Evolutionary conservation across 1,140 invertebrate species (phyloP).

Genomic region (Delia radicum): DNA sequence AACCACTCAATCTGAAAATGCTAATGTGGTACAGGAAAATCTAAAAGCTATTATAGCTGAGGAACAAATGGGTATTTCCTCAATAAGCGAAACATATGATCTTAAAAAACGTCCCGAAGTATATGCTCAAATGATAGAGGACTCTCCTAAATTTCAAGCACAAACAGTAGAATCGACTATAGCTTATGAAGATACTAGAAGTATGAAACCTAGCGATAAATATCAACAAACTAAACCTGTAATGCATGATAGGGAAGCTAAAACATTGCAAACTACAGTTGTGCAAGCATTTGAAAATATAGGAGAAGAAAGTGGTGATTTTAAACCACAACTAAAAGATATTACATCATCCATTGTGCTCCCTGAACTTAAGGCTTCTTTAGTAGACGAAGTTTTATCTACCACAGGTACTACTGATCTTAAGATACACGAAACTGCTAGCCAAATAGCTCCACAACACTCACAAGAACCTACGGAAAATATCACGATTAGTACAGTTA

Average conservation of each 20-base stretch:
- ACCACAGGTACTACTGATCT: background rate
- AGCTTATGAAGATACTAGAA: background rate
- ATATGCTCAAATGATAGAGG: slow-evolving; percentile 30
- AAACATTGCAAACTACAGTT: slow-evolving; percentile 24
- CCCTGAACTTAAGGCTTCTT: slow-evolving; percentile 9
- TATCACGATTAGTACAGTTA: background rate
- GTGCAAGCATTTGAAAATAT: slow-evolving; percentile 42
- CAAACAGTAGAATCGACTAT: background rate
- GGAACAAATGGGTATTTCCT: slow-evolving; percentile 36
- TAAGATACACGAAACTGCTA: background rate
- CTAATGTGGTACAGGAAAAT: slow-evolving; percentile 29
- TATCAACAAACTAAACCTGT: background rate
- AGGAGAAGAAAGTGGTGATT: slow-evolving; percentile 36
- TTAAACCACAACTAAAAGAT: slow-evolving; percentile 31
- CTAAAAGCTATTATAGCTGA: slow-evolving; percentile 35
- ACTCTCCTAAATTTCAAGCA: slow-evolving; percentile 14
- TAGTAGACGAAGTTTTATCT: slow-evolving; percentile 5
- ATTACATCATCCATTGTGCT: background rate
- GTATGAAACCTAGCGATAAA: background rate
- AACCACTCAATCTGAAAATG: background rate
- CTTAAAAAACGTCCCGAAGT: slow-evolving; percentile 28
- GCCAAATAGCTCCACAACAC: background rate
- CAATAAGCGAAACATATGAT: slow-evolving; percentile 40
- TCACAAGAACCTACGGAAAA: background rate
- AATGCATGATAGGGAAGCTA: background rate